Base-by-base conservation (phyloP, 2,888 invertebrate species). In the Napeogenes sylphis region DNA sequence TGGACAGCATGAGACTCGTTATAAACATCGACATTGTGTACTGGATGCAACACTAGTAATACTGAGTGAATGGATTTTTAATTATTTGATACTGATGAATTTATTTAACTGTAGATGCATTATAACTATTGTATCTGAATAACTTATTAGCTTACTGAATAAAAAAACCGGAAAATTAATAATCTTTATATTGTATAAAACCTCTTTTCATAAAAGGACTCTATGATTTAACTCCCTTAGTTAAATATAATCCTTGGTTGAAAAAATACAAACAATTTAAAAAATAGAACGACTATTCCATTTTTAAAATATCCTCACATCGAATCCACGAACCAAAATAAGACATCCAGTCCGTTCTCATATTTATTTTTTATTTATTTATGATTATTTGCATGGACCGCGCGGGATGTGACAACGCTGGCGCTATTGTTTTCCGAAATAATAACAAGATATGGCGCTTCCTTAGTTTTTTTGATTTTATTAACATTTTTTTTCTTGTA, bases 301-400 rank as follows among this genome's bases (percentile, higher is more conserved):
- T 78, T 13, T n/a, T 3, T 2, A 2, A 10, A 53, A 73, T 5
- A 65, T 79, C 82, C 51, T 45, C 58, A 68, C 77, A 78, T 74
- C 73, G 68, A 76, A 75, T 74, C 68, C 78, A 73, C 75, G 76
- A 73, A 71, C 81, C 80, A 84, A 85, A 90, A 89, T 86, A 90
- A 90, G 90, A 90, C 84, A 79, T 90, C 86, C 76, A 70, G 68
- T 71, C 68, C 71, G 73, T 73, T 73, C 78, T 88, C 87, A 88
- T 87, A 88, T 88, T 87, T 85, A 85, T 87, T 88, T 89, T 65
- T 89, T 87, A 88, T 88, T 89, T 88, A 90, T 90, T 90, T 88
- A 88, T 88, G 88, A 87, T 85, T 87, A 88, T 88, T 87, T 88
- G 88, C 88, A 88, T 88, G 87, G 81, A 72, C 81, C 88, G 87